phyloP scores from a whole-genome alignment of 2,113 vertebrate genomes.

The Channa argus region DNA sequence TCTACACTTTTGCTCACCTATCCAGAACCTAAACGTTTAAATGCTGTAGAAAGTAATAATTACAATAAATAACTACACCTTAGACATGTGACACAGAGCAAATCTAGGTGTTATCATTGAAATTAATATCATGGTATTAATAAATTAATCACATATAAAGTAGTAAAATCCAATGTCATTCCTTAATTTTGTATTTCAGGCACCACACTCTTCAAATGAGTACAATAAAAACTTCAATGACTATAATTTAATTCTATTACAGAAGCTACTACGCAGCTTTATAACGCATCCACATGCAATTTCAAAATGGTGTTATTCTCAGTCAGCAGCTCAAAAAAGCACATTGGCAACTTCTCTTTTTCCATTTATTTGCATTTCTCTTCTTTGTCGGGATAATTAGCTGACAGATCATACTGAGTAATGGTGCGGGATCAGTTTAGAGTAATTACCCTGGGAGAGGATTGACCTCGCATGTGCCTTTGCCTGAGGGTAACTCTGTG shows the following conservation, averaged over 20 bases:
- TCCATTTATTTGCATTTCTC: constrained; percentile 19
- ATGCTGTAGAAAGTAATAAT: too few relatives aligned
- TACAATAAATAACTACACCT: too few relatives aligned
- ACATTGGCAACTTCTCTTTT: constrained; percentile 4
- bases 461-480: constrained; percentile 57
- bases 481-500: constrained; percentile 30
- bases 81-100: too few relatives aligned
- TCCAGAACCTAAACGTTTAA: too few relatives aligned
- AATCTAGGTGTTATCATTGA: not conserved
- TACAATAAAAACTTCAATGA: not conserved
- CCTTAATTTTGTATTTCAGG: too few relatives aligned
- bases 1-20: too few relatives aligned
- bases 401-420: constrained; percentile 59
- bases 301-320: not conserved
- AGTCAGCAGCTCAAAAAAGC: constrained; percentile 15
- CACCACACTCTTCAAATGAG: not conserved
- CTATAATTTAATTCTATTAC: too few relatives aligned
- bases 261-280: not conserved
- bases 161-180: too few relatives aligned
- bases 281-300: not conserved
- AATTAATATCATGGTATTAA: not conserved
- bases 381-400: constrained; percentile 57
- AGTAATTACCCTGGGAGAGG: constrained; percentile 66
- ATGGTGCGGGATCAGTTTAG: constrained; percentile 66
- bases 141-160: not conserved